Evolutionary conservation across 1,140 invertebrate species (phyloP), one percentile per base, ranked within the genome.

Genomic region (Metaphire vulgaris): DNA sequence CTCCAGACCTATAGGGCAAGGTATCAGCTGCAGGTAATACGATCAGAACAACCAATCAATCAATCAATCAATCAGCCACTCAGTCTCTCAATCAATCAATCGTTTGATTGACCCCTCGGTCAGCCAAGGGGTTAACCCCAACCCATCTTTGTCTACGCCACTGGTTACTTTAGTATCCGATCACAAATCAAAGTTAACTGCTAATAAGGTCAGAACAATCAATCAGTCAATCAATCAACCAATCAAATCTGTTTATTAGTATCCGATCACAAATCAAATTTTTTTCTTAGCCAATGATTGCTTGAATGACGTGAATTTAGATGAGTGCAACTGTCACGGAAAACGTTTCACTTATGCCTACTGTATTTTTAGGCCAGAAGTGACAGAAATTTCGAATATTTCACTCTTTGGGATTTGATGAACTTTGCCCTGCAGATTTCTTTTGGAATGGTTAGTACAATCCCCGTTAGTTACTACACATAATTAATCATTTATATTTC

Each of bases 391-490:
- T 56, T 56, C 41, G 80, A 81, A 29, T 33, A 80, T 56, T 72
- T 83, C 12, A 80, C 79, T 2, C 78, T 80, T 12, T 68, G 74
- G 68, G 82, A 83, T 76, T 74, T 85, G 41, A 72, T 85, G 16
- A 82, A 81, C 2, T 82, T 84, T 70, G 83, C 82, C 30, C 75
- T 81, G 66, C 83, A 85, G 72, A 82, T 85, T 70, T 77, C 83
- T 33, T 74, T 80, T 15, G 84, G 84, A 79, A 85, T 85, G 84
- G 84, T 85, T 79, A 76, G 81, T 79, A n/a, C n/a, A n/a, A n/a
- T n/a, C n/a, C n/a, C n/a, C n/a, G n/a, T n/a, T n/a, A n/a, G n/a
- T n/a, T n/a, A n/a, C n/a, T n/a, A n/a, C n/a, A n/a, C n/a, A n/a
- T n/a, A n/a, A n/a, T n/a, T n/a, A n/a, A n/a, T n/a, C n/a, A n/a